Conservation (phyloP, 2,888 invertebrate species). For the Ichneumoninae sp. region DNA sequence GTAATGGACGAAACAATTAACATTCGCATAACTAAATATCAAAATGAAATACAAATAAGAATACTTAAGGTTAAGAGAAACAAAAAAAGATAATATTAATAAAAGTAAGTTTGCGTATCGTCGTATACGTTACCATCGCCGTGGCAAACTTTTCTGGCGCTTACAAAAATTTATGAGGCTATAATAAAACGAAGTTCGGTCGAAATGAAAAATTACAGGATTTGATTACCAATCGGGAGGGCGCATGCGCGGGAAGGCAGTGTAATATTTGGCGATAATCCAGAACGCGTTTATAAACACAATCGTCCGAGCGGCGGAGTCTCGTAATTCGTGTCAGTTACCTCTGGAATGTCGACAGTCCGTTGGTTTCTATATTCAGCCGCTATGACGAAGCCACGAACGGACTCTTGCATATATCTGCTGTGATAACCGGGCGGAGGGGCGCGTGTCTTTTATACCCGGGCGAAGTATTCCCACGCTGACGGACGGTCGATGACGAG, state of each 20-base stretch:
- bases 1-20: no score
- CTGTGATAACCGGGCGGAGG: slow-evolving; percentile 42
- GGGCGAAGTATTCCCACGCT: neutral
- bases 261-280: neutral
- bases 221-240: neutral
- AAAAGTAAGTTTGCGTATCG: neutral
- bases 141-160: no score
- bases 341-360: slow-evolving; percentile 65
- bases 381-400: slow-evolving; percentile 45
- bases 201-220: neutral
- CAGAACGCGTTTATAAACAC: slow-evolving; percentile 16
- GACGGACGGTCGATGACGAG: neutral
- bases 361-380: slow-evolving; percentile 66
- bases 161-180: neutral
- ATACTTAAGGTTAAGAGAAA: no score
- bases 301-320: neutral
- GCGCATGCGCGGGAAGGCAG: neutral
- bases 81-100: neutral
- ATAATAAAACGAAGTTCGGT: neutral
- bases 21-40: no score
- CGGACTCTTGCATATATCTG: slow-evolving; percentile 38
- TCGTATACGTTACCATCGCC: no score
- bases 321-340: slow-evolving; percentile 59
- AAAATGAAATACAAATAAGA: no score
- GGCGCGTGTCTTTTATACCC: slow-evolving; percentile 36